Evolutionary conservation across 2,888 invertebrate genomes (phyloP), one percentile per base, ranked within the genome.

Genomic region (Noctua comes): DNA sequence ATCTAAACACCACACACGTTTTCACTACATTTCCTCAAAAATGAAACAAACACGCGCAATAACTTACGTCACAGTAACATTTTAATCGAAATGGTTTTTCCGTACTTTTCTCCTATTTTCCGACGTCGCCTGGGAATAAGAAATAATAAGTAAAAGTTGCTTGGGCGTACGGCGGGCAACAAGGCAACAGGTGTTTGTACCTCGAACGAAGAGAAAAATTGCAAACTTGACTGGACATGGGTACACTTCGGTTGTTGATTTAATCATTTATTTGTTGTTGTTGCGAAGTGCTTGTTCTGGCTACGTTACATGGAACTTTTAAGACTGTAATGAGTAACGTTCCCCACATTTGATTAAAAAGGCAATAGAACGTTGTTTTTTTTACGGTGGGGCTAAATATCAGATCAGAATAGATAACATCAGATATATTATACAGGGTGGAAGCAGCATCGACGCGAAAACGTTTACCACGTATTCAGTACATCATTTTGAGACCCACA

Each of bases 101-200:
- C 68, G 21, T 31, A 66, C 31, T 18, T 76, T 48, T 18, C 51
- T 54, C 54, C n/a, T 48, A 68, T 76, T 77, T 65, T 27, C 57
- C 54, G 10, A 65, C 43, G 46, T 82, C 83, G 73, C 62, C 73
- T 46, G 71, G 88, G 88, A 82, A 75, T 80, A 79, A 77, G 76
- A 83, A 82, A 76, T 80, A 87, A 88, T 87, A 88, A 84, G 70
- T 70, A 71, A 79, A 84, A 79, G 71, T 78, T 72, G 59, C 68
- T 79, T 46, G 68, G 65, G 68, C 77, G 80, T 79, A 80, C 64
- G 6, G 36, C 64, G 64, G 64, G 76, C 83, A 74, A 79, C 84
- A 70, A 75, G 77, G 89, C 88, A 88, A 88, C 88, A 88, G 88
- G 88, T 88, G 88, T 89, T 82, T 79, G 84, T 80, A 88, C 88